Base-by-base conservation (phyloP, 2,888 invertebrate genomes). In the Meteorus cinctellus region DNA sequence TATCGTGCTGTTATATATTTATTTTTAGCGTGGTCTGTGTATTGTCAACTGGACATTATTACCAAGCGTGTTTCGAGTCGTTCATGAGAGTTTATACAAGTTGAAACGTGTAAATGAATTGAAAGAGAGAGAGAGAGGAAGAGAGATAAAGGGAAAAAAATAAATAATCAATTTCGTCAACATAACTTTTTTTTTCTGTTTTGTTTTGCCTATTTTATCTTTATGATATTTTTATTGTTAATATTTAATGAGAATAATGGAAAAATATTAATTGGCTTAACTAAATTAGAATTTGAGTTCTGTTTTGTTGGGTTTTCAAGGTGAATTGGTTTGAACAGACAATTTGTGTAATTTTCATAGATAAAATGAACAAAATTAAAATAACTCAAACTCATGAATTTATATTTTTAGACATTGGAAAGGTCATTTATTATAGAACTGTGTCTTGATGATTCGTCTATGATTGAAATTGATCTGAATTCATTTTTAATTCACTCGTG, bases 31-130 rank as follows among this genome's bases (percentile, higher is more conserved):
- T n/a, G n/a, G n/a, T 12, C n/a, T 48, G 48, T 48, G 48, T 48
- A 48, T 48, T 48, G 48, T 48, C 48, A 48, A 48, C n/a, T 48
- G 16, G 48, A 48, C 48, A 48, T n/a, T 48, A 48, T 48, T 48
- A 48, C 48, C 48, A 5, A 16, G 48, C n/a, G 48, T 48, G n/a
- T 48, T n/a, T 48, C 41, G n/a, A 48, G n/a, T 48, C 48, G n/a
- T n/a, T 48, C 48, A 48, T n/a, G n/a, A 16, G n/a, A 48, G 48
- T 48, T 48, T n/a, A 48, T 48, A 48, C n/a, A n/a, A 48, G 48
- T 48, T 16, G 48, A 48, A 48, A 48, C 48, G n/a, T 48, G 41
- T 10, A 41, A 41, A 41, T 41, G 41, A 41, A 41, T 41, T 41
- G 41, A 12, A 41, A 41, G 2, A 24, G 24, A 0, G 24, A 24